Conservation (phyloP, 2,888 invertebrate species). For the Apantesis nais region DNA sequence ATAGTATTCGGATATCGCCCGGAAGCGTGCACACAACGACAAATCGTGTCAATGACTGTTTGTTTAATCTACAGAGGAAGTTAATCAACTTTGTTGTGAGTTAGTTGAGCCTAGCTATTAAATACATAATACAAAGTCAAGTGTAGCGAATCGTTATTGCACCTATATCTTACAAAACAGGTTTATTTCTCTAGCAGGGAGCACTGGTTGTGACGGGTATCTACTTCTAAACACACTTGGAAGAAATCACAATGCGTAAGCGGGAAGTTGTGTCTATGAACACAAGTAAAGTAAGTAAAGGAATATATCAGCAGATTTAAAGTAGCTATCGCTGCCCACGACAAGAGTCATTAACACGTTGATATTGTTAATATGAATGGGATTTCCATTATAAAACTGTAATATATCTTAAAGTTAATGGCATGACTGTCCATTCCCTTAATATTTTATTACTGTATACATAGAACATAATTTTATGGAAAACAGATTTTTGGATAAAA, state of each 20-base stretch:
- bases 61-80: conserved; percentile 65
- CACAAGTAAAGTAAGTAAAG: too few species aligned
- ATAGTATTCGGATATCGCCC: conserved; percentile 76
- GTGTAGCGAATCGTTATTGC: conserved; percentile 54
- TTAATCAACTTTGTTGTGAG: conserved; percentile 57
- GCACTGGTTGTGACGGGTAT: conserved; percentile 38
- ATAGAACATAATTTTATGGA: too few species aligned
- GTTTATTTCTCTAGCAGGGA: conserved; percentile 40
- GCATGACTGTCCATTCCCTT: too few species aligned
- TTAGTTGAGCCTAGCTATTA: conserved; percentile 42
- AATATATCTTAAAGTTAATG: too few species aligned
- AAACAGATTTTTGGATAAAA: too few species aligned
- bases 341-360: too few species aligned
- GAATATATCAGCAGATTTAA: neutral
- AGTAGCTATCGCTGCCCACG: too few species aligned
- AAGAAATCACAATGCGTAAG: too few species aligned
- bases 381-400: too few species aligned
- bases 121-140: conserved; percentile 43
- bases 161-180: conserved; percentile 51
- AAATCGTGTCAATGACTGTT: conserved; percentile 75
- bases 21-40: conserved; percentile 74
- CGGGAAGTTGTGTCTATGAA: too few species aligned
- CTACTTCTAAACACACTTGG: conserved; percentile 25
- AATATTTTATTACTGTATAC: too few species aligned
- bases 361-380: too few species aligned